These are phyloP conservation scores for Machaerirhynchus nigripectus DNA, from an alignment of 2,113 vertebrate species.

Conservation along the genomic window DNA sequence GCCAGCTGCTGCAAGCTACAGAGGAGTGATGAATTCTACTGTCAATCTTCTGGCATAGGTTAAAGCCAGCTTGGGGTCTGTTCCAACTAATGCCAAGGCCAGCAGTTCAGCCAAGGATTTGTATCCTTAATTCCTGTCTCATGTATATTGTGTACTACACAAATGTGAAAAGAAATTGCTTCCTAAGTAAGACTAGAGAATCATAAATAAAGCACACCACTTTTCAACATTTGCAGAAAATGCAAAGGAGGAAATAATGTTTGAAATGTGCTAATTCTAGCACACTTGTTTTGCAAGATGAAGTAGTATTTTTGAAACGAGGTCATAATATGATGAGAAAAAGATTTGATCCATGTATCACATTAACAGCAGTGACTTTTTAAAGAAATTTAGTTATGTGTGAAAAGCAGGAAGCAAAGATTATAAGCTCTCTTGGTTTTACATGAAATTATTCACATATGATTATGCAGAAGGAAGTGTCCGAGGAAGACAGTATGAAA, in stretches of 20 bases:
- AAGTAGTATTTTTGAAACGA: not conserved
- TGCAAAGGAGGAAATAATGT: not conserved
- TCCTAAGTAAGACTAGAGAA: not conserved
- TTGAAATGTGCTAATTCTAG: not conserved
- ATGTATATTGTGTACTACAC: not conserved
- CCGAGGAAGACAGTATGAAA: not conserved
- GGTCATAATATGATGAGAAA: not conserved
- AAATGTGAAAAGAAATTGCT: slow-evolving; percentile 8
- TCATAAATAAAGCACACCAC: not conserved
- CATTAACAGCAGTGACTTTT: not conserved
- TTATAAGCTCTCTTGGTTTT: not conserved
- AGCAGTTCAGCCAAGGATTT: slow-evolving; percentile 32
- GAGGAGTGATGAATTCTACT: slow-evolving; percentile 49
- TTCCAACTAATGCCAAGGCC: slow-evolving; percentile 46
- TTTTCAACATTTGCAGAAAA: not conserved
- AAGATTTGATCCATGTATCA: not conserved
- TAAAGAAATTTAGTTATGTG: not conserved
- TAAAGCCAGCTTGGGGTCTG: slow-evolving; percentile 27
- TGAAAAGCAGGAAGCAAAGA: not conserved
- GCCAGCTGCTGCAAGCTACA: slow-evolving; percentile 46
- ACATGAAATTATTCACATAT: not conserved
- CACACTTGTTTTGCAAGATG: not conserved
- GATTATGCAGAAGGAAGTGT: not conserved
- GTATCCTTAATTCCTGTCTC: slow-evolving; percentile 32
- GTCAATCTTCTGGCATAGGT: slow-evolving; percentile 48